Evolutionary conservation across 1,140 invertebrate species (phyloP).

Genomic region (Sarcophaga bullata): DNA sequence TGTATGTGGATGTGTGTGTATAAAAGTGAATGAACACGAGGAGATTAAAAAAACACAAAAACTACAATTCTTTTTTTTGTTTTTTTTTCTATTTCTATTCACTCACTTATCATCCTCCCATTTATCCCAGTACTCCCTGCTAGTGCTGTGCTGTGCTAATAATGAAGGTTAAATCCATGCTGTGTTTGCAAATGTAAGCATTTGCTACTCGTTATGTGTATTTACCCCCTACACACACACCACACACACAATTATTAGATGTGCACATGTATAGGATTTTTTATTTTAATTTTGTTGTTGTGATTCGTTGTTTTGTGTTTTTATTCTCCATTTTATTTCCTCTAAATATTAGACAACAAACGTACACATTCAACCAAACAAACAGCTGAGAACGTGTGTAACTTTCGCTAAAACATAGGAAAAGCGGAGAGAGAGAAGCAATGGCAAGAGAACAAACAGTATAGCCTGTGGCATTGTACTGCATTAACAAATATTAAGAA

Average conservation of each 20-base stretch:
- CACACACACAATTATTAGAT: too few relatives aligned
- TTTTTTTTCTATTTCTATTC: not conserved
- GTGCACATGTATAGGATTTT: too few relatives aligned
- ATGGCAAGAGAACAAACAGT: not conserved
- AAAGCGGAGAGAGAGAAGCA: not conserved
- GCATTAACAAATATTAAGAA: not conserved
- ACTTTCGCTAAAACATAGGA: not conserved
- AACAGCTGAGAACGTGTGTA: not conserved
- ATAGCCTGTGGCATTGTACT: not conserved
- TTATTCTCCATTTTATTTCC: not conserved
- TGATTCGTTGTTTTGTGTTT: not conserved
- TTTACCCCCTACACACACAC: too few relatives aligned
- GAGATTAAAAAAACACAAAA: not conserved
- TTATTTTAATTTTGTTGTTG: too few relatives aligned
- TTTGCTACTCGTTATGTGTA: not conserved
- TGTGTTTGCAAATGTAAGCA: not conserved
- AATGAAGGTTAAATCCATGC: conserved; percentile 14
- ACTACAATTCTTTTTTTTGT: not conserved
- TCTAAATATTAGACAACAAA: not conserved
- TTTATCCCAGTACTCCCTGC: not conserved
- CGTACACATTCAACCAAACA: not conserved
- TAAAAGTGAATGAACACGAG: too few relatives aligned
- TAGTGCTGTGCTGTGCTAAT: not conserved
- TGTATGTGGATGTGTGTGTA: too few relatives aligned
- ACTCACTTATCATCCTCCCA: not conserved